phyloP scores from a whole-genome alignment of 37 sponge, comb jelly and placozoan species.

The Beroe ovata region DNA sequence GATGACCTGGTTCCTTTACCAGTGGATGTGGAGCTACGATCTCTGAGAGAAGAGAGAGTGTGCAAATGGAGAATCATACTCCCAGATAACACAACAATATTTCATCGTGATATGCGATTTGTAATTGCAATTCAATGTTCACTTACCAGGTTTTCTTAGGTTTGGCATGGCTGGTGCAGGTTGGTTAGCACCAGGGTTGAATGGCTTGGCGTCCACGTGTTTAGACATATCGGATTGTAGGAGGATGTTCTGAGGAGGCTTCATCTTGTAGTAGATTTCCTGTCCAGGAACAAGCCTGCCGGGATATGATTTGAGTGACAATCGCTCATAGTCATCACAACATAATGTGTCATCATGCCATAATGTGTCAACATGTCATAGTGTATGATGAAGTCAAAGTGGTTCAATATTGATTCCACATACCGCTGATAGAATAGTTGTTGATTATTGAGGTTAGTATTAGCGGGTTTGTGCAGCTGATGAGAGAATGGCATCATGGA shows the following conservation, averaged over 20 bases:
- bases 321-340: too few relatives aligned
- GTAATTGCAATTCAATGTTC: too few relatives aligned
- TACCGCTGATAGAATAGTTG: conserved; percentile 44
- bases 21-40: neutral
- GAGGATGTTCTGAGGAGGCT: conserved; percentile 39
- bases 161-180: neutral
- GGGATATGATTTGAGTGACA: too few relatives aligned
- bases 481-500: conserved; percentile 45
- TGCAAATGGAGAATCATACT: too few relatives aligned
- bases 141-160: conserved; percentile 49
- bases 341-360: too few relatives aligned
- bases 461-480: neutral
- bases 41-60: neutral
- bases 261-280: conserved; percentile 58
- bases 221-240: conserved; percentile 57
- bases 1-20: neutral
- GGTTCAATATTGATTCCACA: too few relatives aligned
- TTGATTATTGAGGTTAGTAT: neutral
- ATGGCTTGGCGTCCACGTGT: conserved; percentile 60
- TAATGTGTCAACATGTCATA: too few relatives aligned
- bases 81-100: too few relatives aligned
- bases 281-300: conserved; percentile 43
- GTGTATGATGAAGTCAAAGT: too few relatives aligned
- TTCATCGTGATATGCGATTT: too few relatives aligned
- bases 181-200: conserved; percentile 51